These are phyloP conservation scores for Campoplex capitator DNA, from an alignment of 2,888 invertebrate genomes.

Conservation along the genomic window DNA sequence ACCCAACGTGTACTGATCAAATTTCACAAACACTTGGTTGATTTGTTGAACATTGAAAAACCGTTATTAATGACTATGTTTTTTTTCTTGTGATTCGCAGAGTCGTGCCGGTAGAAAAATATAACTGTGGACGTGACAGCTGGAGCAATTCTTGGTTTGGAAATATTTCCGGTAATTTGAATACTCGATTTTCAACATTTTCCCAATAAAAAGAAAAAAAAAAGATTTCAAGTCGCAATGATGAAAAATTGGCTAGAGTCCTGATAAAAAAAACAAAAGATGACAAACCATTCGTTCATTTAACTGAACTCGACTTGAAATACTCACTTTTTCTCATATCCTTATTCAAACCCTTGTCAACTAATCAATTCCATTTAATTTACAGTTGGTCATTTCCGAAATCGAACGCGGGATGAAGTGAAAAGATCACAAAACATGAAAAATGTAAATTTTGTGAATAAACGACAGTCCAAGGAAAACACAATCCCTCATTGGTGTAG, in stretches of 20 bases:
- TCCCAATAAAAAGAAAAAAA: background rate
- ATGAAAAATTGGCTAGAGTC: slow-evolving; percentile 83
- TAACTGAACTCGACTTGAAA: slow-evolving; percentile 56
- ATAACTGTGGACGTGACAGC: no score
- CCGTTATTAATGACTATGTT: background rate
- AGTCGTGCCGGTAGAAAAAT: background rate
- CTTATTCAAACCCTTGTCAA: background rate
- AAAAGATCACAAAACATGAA: background rate
- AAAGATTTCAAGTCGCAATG: slow-evolving; percentile 68
- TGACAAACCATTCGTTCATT: slow-evolving; percentile 78
- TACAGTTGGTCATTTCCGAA: background rate
- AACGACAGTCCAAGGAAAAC: background rate
- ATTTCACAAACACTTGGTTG: background rate
- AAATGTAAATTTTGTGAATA: slow-evolving; percentile 31
- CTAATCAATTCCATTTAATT: slow-evolving; percentile 1
- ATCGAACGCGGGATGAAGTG: background rate
- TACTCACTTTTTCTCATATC: background rate
- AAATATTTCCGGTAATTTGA: slow-evolving; percentile 17
- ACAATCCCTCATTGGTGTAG: background rate
- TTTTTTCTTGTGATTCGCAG: background rate
- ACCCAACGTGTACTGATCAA: slow-evolving; percentile 71
- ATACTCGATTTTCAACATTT: background rate
- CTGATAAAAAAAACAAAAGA: slow-evolving; percentile 77
- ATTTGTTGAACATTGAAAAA: background rate
- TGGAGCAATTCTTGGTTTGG: background rate